phyloP scores from a whole-genome alignment of 2,797 vertebrate genomes.

The Okamejei kenojei region DNA sequence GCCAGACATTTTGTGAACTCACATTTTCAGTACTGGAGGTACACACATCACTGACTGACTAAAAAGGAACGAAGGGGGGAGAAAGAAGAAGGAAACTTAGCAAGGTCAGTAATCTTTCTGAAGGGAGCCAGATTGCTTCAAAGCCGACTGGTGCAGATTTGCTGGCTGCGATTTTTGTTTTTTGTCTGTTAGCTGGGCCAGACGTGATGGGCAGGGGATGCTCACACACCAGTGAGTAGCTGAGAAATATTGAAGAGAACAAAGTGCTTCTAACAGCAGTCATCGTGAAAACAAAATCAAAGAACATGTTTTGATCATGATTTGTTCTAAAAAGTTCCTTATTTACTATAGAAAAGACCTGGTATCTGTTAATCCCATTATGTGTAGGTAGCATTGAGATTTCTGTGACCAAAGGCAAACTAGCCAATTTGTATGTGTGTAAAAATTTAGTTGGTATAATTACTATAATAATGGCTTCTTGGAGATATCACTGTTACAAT shows the following conservation, averaged over 20 bases:
- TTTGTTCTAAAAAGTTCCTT: conserved; percentile 57
- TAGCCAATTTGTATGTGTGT: background rate
- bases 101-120: conserved; percentile 39
- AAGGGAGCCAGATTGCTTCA: conserved; percentile 38
- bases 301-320: conserved; percentile 61
- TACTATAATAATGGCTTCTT: background rate
- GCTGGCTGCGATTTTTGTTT: conserved; percentile 35
- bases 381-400: background rate
- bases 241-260: conserved; percentile 63
- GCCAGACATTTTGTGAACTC: conserved; percentile 37
- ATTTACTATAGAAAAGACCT: background rate
- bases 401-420: conserved; percentile 24
- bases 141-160: conserved; percentile 36
- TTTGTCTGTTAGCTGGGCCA: conserved; percentile 50
- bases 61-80: conserved; percentile 30
- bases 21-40: conserved; percentile 37
- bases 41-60: conserved; percentile 37
- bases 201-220: conserved; percentile 61
- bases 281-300: conserved; percentile 62
- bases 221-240: conserved; percentile 59
- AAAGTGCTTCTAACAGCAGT: conserved; percentile 54
- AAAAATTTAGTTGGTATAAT: background rate
- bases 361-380: conserved; percentile 24
- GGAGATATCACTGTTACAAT: background rate
- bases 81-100: conserved; percentile 30